Base-by-base conservation (phyloP, 2,888 invertebrate species). In the Syritta pipiens region DNA sequence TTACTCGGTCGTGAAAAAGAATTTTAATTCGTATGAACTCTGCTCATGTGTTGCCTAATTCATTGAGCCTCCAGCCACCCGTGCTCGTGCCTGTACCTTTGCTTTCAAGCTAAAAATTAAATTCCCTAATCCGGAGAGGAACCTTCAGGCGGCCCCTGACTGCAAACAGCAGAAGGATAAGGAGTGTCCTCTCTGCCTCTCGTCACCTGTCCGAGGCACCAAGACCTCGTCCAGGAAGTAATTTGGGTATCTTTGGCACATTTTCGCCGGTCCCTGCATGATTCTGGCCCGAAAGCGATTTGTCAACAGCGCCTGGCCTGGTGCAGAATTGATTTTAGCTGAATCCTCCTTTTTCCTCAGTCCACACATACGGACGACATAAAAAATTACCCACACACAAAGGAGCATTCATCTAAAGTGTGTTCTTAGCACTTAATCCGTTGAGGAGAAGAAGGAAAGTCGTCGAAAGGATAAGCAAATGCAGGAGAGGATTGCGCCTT, bases 61-160 rank as follows among this genome's bases (percentile, higher is more conserved):
- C 42, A 35, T 26, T 57, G 28, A 42, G 28, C 57, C 49, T 40
- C 12, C 32, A 32, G 59, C n/a, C 17, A 9, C 0, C 5, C 14
- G 2, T 6, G 12, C 35, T 35, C 17, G n/a, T 60, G 46, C 12
- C 22, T 42, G 32, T 63, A 19, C 53, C n/a, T 12, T 30, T 42
- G 48, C 40, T 49, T 17, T 49, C 28, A 28, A 44, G 48, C 40
- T 67, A 48, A 57, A 67, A 67, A 59, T 68, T 68, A 67, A 67
- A 55, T 55, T 67, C 55, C 49, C 5, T 49, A 57, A 55, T 57
- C 53, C 17, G 14, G 17, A 32, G 20, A 30, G 51, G 17, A 17
- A 3, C 17, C n/a, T 4, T 1, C 2, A 17, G 37, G 14, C 7
- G 37, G 37, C 7, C 17, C 6, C 3, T 6, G 37, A 3, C 17